Evolutionary conservation across 2,888 invertebrate species (phyloP).

Genomic region (Folsomia manolachei): DNA sequence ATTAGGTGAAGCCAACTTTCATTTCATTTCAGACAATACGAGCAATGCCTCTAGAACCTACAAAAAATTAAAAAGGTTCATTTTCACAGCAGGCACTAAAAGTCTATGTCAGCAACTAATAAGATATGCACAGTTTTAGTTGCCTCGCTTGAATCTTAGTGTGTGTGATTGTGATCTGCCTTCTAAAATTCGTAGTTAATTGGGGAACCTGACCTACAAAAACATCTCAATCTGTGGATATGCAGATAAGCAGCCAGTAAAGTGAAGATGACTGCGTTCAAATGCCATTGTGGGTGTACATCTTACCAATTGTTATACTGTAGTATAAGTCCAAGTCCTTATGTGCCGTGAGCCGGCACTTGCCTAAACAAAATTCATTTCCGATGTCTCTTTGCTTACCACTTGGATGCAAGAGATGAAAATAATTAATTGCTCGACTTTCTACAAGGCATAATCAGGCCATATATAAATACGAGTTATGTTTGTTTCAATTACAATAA

Average conservation of each 20-base stretch:
- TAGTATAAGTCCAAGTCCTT: too few relatives aligned
- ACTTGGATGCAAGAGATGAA: too few relatives aligned
- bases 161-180: background rate
- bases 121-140: background rate
- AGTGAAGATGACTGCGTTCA: too few relatives aligned
- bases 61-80: background rate
- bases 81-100: background rate
- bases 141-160: background rate
- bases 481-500: too few relatives aligned
- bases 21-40: too few relatives aligned
- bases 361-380: background rate
- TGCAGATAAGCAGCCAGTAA: background rate
- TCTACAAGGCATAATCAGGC: too few relatives aligned
- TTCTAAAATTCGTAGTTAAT: constrained; percentile 4
- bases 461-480: too few relatives aligned
- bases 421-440: too few relatives aligned
- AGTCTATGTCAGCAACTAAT: background rate
- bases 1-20: background rate
- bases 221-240: background rate
- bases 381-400: background rate
- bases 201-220: constrained; percentile 4
- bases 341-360: too few relatives aligned
- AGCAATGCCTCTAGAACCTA: too few relatives aligned
- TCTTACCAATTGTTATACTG: too few relatives aligned
- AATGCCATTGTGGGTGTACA: too few relatives aligned